Base-by-base conservation (phyloP, 2,888 invertebrate genomes). In the Agrotis exclamationis region DNA sequence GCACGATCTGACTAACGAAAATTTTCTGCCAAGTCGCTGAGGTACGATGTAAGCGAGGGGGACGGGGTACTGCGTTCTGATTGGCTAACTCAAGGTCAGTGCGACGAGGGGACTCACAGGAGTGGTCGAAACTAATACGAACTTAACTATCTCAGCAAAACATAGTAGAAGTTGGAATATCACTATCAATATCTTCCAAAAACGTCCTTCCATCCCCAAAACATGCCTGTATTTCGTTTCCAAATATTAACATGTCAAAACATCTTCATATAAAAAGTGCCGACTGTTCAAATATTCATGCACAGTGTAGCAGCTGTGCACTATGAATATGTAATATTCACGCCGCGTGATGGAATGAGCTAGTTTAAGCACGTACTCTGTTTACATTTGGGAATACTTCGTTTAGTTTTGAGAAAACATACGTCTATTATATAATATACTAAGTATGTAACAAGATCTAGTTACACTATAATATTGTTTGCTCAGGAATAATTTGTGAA, bases 291-390 rank as follows among this genome's bases (percentile, higher is more conserved):
- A 67, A 53, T 58, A 57, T 70, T 56, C 47, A 58, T 28, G 51
- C 44, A 64, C 16, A 0, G 28, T 22, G 48, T 47, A 18, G 47
- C 53, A 67, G 59, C 57, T 72, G 63, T 73, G 44, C 28, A 47
- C 28, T 28, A n/a, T 16, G 54, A n/a, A 11, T 39, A 53, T 75
- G 20, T 75, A 59, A 75, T 73, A 75, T 66, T 75, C 54, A 66
- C 47, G 28, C 11, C 53, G 14, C 68, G 54, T 75, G 68, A 75
- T 66, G 59, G 45, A 54, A 74, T 67, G 67, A 48, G 48, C 53
- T 50, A 45, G 5, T 20, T 47, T 59, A 45, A 56, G 59, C 75
- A 58, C 22, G n/a, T 57, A 48, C 28, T 59, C 11, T 50, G 22
- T 50, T 48, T 48, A 28, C 16, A 45, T 57, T 51, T 56, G 18